Base-by-base conservation (phyloP, 2,113 vertebrate genomes). In the Dicentrarchus labrax region DNA sequence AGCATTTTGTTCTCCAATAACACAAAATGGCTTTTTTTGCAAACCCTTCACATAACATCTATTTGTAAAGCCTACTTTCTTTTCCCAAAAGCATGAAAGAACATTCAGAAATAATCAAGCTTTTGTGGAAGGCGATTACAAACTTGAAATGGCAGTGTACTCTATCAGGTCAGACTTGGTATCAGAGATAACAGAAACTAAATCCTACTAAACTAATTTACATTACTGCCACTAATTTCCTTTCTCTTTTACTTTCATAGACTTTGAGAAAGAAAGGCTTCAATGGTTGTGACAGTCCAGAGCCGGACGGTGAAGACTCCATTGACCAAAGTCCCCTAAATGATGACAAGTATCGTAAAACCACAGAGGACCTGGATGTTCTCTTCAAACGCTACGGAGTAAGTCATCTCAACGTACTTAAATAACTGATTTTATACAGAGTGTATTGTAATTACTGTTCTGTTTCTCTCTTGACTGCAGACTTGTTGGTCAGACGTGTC, bases 201-300 rank as follows among this genome's bases (percentile, higher is more conserved):
- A 30, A 30, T 30, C 30, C 12, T 13, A 47, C 45, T 47, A 47
- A 10, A 13, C 11, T 47, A 47, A 47, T 30, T 59, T 41, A 39
- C 6, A 6, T 3, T 16, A 2, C 21, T 51, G 2, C 36, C 3
- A 6, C 22, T 73, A 4, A 19, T 59, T n/a, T n/a, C 0, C 1
- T 3, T 45, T 47, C 2, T 67, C 59, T 93, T 75, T 84, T 70
- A 21, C 30, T 62, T 43, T 64, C 19, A 24, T 8, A 99, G 98
- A 99, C 98, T 7, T 97, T 99, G 94, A 96, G 98, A 96, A 99
- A 99, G 97, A 99, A 99, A 96, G 98, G 98, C 85, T 99, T 99
- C 95, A 99, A 99, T 4, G 98, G 98, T 91, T 99, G 98, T 86
- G 98, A 99, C 96, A 99, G 98, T 94, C 98, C 98, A 0, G 98